phyloP scores from a whole-genome alignment of 2,888 invertebrate species.

The Petrolisthes cinctipes region DNA sequence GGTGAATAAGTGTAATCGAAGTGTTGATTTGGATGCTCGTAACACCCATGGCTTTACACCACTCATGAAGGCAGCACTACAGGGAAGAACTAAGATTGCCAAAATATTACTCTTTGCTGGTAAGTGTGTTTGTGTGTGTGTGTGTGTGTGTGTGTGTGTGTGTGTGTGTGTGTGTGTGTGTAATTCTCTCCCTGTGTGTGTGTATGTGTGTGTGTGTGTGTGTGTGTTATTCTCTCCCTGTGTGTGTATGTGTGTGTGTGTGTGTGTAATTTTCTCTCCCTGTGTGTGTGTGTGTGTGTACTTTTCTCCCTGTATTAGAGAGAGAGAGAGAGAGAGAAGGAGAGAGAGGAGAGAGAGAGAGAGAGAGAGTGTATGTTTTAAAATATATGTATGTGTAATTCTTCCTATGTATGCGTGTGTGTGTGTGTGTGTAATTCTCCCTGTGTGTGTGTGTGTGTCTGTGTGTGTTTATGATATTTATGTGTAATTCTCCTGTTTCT shows the following conservation, averaged over 20 bases:
- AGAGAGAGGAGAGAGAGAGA: slow-evolving; percentile 4
- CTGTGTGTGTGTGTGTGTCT: no score
- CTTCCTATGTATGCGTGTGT: neutral
- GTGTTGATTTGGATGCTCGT: slow-evolving; percentile 78
- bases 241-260: no score
- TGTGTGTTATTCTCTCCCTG: no score
- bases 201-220: neutral
- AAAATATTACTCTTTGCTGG: slow-evolving; percentile 81
- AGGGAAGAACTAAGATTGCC: slow-evolving; percentile 81
- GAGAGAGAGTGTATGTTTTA: neutral
- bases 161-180: neutral
- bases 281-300: no score
- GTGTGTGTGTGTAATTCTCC: no score
- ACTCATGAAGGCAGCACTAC: slow-evolving; percentile 80
- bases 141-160: neutral
- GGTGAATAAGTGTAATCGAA: slow-evolving; percentile 75
- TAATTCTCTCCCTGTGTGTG: no score
- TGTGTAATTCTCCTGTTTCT: no score
- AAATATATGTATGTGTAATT: no score
- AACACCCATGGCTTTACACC: slow-evolving; percentile 81
- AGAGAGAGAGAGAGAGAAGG: no score
- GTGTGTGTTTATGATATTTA: no score
- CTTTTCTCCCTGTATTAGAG: no score
- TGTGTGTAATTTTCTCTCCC: no score
- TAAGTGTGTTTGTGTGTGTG: slow-evolving; percentile 67